Base-by-base conservation (phyloP, 2,113 vertebrate species). In the Seriola quinqueradiata region DNA sequence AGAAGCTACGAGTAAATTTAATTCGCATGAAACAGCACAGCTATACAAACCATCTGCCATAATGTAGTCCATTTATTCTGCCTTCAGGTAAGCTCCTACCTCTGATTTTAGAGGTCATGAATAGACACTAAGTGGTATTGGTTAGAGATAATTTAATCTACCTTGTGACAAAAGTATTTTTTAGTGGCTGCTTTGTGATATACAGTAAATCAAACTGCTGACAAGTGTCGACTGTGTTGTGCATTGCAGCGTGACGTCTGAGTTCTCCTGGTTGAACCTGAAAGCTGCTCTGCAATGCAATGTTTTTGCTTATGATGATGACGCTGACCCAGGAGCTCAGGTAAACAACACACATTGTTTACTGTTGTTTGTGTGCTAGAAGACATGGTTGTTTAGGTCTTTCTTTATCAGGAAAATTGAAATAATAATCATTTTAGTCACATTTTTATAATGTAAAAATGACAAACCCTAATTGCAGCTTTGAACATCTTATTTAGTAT, bases 11-110 rank as follows among this genome's bases (percentile, higher is more conserved):
- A 23, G 60, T 77, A 38, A 76, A 84, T 40, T 40, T 52, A 78
- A 65, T 70, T 71, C 1, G 0, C 71, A 74, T 76, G 57, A 80
- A 86, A 65, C 12, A 10, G 17, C 72, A 48, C 58, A 25, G 68
- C 57, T 82, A 42, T 3, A 65, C 52, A 76, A 50, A 86, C 38
- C 34, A 34, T 65, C 58, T 34, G 25, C 28, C 8, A 23, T 77
- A 84, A 86, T 79, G 65, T 21, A 68, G 60, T 79, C 48, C 81
- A 82, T 89, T 81, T 71, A 87, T 75, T 79, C 48, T 80, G 69
- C 69, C 79, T 80, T 68, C 72, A 79, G 79, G 75, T 71, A 19
- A 25, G 52, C 23, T 52, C 57, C 13, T 36, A 48, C 42, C 38
- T 81, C 57, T 75, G n/a, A 66, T 54, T 78, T 32, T 48, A 64